A percentile compares a stretch with the other conserved stretches of the same genome.
Evolutionary conservation across 2,797 vertebrate genomes (phyloP).

Genomic region (Cyprinella venusta): DNA sequence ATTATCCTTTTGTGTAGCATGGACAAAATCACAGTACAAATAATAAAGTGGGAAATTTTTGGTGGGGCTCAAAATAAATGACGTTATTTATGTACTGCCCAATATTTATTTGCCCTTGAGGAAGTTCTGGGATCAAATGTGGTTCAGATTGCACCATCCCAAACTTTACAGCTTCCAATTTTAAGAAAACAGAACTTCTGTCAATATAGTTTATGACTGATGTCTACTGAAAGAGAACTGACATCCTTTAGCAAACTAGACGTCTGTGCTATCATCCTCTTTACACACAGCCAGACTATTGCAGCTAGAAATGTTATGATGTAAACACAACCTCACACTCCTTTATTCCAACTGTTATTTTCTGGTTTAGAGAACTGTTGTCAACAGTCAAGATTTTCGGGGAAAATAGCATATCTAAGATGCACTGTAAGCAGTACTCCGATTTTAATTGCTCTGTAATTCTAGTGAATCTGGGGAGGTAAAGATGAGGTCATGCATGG

Average conservation of each 20-base stretch:
- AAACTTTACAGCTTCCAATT: neutral
- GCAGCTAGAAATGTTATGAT: neutral
- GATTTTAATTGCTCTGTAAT: conserved; percentile 18
- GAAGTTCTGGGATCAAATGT: conserved; percentile 4
- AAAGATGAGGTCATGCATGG: conserved; percentile 46
- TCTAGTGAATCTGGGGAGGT: conserved; percentile 14
- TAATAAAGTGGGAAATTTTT: no score
- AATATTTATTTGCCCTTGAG: neutral
- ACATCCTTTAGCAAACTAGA: neutral
- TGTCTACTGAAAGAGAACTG: neutral
- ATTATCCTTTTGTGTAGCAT: no score
- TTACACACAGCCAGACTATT: neutral
- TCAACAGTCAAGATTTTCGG: neutral
- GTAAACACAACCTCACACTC: neutral
- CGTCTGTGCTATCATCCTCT: no score
- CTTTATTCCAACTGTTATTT: neutral
- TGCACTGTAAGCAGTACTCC: conserved; percentile 5
- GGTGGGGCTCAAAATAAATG: no score
- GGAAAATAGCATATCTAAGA: neutral
- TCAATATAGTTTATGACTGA: neutral
- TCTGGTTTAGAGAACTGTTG: neutral
- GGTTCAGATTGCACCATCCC: neutral
- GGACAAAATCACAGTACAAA: no score
- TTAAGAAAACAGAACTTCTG: neutral
- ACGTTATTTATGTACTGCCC: no score